Conservation (phyloP, 92 coral and sea anemone genomes). For the Actinostola sp. region DNA sequence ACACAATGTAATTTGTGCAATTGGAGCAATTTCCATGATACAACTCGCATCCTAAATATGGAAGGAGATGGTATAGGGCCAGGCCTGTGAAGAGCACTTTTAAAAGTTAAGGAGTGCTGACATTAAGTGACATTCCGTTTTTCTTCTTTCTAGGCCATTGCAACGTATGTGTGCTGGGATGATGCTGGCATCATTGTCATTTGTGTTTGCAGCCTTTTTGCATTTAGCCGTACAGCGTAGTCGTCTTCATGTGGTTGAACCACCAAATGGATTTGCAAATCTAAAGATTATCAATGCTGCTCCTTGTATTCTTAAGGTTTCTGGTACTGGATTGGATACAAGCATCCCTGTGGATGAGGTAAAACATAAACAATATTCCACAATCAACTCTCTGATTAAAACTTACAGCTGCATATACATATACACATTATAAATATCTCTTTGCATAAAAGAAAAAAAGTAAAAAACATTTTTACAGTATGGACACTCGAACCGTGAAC, state of each 20-base stretch:
- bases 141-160: conserved; percentile 68
- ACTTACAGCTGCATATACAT: no score
- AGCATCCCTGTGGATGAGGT: conserved; percentile 56
- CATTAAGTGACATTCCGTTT: background rate
- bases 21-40: no score
- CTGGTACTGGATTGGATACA: conserved; percentile 67
- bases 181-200: conserved; percentile 90
- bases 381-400: background rate
- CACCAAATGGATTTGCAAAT: conserved; percentile 76
- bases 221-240: conserved; percentile 88
- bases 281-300: conserved; percentile 88
- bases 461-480: no score
- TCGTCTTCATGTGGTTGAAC: conserved; percentile 66
- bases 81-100: no score
- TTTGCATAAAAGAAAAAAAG: no score
- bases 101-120: no score
- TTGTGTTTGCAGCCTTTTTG: conserved; percentile 91
- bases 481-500: no score
- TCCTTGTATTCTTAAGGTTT: conserved; percentile 68
- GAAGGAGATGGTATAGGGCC: no score
- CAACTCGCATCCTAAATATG: no score
- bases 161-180: conserved; percentile 99
- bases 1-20: no score
- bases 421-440: no score
- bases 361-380: background rate